Conservation (phyloP, 2,797 vertebrate genomes). For the Melanotaenia boesemani region DNA sequence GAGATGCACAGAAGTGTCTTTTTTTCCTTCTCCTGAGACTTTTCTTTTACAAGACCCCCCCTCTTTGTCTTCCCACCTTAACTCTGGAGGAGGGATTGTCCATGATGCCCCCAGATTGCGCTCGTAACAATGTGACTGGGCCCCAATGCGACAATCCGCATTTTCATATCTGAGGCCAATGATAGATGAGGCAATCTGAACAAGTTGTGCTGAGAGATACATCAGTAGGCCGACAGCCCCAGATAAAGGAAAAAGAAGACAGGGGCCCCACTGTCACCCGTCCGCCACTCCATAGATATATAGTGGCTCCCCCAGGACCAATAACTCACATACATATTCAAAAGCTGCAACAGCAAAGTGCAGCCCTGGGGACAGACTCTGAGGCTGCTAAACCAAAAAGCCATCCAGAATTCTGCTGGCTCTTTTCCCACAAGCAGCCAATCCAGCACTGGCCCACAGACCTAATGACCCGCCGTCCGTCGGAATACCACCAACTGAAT, state of each 20-base stretch:
- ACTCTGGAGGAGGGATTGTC: slow-evolving; percentile 62
- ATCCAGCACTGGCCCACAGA: slow-evolving; percentile 26
- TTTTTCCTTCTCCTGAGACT: slow-evolving; percentile 22
- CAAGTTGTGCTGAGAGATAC: slow-evolving; percentile 83
- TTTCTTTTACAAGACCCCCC: neutral
- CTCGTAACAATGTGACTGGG: slow-evolving; percentile 69
- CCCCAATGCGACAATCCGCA: slow-evolving; percentile 73
- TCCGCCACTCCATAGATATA: slow-evolving; percentile 65
- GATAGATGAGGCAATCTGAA: slow-evolving; percentile 88
- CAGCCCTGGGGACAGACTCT: slow-evolving; percentile 67
- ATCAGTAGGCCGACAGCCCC: slow-evolving; percentile 83
- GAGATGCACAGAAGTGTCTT: slow-evolving; percentile 1
- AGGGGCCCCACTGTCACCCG: slow-evolving; percentile 64
- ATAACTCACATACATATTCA: slow-evolving; percentile 83
- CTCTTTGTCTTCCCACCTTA: neutral
- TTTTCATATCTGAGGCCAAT: slow-evolving; percentile 80
- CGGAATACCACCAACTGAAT: slow-evolving; percentile 42
- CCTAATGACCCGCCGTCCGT: slow-evolving; percentile 43
- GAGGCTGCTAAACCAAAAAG: slow-evolving; percentile 63
- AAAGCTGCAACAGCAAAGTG: slow-evolving; percentile 64
- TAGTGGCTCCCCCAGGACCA: slow-evolving; percentile 73
- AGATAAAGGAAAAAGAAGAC: slow-evolving; percentile 76
- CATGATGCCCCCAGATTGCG: slow-evolving; percentile 76
- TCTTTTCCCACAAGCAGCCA: slow-evolving; percentile 27
- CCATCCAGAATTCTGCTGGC: slow-evolving; percentile 46